Evolutionary conservation across 2,888 invertebrate species (phyloP), one percentile per base, ranked within the genome.

Genomic region (Aphelenchoides bicaudatus): DNA sequence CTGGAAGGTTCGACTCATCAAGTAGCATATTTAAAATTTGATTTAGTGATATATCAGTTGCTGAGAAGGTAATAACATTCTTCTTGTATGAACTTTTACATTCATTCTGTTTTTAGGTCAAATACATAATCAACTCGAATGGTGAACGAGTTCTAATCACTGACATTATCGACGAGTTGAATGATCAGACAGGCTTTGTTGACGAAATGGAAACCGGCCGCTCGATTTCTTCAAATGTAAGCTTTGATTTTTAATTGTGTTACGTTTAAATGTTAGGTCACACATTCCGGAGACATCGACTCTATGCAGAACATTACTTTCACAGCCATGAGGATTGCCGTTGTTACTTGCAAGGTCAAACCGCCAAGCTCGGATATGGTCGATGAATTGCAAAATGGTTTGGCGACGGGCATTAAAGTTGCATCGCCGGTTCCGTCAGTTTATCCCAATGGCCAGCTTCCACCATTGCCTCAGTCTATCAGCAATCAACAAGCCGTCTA

Each of bases 301-400:
- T 68, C 28, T 16, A 60, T 66, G 59, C 61, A 61, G 25, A 43
- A 37, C 27, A 66, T 51, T 23, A 65, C 64, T 38, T 76, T 76
- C 60, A 76, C 77, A 16, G 75, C 77, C 8, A 75, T 76, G 76
- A 60, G 77, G 31, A 75, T 76, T 39, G 77, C 76, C 6, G 77
- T 77, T 2, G 77, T 76, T 16, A 76, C 77, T 5, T 76, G 77
- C 50, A 75, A 75, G 52, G 74, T 76, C 43, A 76, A 76, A 56
- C 76, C 77, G 30, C 77, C 77, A n/a, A 62, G 61, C 50, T 68
- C 70, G 2, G 66, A 66, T 39, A 51, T 58, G 39, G 47, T 52
- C 3, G 29, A 53, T 28, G 63, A 63, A 13, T n/a, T 54, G 25
- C 29, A 37, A 34, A n/a, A 21, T 39, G 30, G 47, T 31, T 25